Percentiles rank a stretch among this genome's conserved stretches.
Evolutionary conservation across 1,140 invertebrate species (phyloP).

Genomic region (Gonatopus flavifemur): DNA sequence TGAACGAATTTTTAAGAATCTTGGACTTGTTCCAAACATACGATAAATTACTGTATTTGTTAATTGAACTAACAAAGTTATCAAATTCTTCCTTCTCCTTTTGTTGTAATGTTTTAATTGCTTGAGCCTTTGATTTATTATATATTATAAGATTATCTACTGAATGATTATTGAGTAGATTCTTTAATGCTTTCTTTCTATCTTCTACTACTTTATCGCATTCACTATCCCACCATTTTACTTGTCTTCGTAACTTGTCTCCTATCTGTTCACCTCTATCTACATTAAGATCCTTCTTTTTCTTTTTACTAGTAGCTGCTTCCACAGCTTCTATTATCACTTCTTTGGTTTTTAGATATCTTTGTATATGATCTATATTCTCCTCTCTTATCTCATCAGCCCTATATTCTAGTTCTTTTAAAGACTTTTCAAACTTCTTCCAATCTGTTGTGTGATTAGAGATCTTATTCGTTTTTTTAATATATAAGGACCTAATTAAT

Average conservation of each 20-base stretch:
- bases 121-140: not conserved
- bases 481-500: not conserved
- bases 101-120: not conserved
- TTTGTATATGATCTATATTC: not conserved
- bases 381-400: not conserved
- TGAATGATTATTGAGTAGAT: not conserved
- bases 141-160: not conserved
- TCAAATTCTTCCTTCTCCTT: not conserved
- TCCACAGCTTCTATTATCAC: no score
- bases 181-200: not conserved
- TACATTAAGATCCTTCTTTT: no score
- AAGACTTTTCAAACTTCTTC: not conserved
- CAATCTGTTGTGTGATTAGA: not conserved
- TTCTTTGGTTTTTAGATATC: no score
- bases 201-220: not conserved
- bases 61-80: not conserved
- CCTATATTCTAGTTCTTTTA: not conserved
- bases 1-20: no score
- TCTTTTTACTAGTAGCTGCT: no score
- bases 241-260: not conserved
- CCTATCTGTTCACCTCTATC: not conserved
- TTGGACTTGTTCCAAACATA: not conserved
- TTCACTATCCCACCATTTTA: not conserved
- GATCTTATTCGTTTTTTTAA: not conserved
- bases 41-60: not conserved